Evolutionary conservation across 2,113 vertebrate genomes (phyloP).

Genomic region (Tringa solitaria): DNA sequence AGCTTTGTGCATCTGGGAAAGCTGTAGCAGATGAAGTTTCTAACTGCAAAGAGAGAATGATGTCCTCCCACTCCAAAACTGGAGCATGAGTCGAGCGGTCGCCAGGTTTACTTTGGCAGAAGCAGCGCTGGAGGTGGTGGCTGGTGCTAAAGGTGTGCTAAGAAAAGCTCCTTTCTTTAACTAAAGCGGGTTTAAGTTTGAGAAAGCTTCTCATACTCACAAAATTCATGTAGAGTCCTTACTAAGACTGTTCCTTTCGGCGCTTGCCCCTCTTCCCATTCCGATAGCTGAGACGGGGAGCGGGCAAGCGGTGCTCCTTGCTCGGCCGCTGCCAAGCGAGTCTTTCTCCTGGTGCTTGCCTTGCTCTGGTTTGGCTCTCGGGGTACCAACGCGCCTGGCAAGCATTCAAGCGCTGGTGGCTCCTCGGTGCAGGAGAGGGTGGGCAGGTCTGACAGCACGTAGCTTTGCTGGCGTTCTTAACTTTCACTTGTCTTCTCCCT

Average conservation of each 20-base stretch:
- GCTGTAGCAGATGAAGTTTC: background rate
- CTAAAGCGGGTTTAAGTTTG: background rate
- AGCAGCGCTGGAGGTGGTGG: background rate
- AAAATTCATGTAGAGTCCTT: background rate
- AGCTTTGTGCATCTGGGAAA: background rate
- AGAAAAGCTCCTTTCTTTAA: background rate
- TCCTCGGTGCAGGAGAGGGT: background rate
- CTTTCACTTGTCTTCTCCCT: slow-evolving; percentile 61
- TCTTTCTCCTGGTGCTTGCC: background rate
- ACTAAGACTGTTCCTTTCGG: background rate
- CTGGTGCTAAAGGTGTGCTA: background rate
- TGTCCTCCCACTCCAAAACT: background rate
- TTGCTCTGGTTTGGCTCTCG: slow-evolving; percentile 15
- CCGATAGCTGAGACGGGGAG: background rate
- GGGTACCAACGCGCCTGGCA: background rate
- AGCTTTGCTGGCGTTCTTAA: slow-evolving; percentile 28
- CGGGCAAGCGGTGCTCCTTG: background rate
- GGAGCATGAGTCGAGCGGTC: background rate
- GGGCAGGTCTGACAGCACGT: slow-evolving; percentile 22
- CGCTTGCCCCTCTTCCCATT: background rate
- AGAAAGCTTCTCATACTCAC: background rate
- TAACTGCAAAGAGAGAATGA: background rate
- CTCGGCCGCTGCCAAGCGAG: background rate
- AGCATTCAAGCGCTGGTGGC: background rate
- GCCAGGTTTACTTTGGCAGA: slow-evolving; percentile 21